Evolutionary conservation across 1,140 invertebrate species (phyloP).

Genomic region (Dreissena rostriformis): DNA sequence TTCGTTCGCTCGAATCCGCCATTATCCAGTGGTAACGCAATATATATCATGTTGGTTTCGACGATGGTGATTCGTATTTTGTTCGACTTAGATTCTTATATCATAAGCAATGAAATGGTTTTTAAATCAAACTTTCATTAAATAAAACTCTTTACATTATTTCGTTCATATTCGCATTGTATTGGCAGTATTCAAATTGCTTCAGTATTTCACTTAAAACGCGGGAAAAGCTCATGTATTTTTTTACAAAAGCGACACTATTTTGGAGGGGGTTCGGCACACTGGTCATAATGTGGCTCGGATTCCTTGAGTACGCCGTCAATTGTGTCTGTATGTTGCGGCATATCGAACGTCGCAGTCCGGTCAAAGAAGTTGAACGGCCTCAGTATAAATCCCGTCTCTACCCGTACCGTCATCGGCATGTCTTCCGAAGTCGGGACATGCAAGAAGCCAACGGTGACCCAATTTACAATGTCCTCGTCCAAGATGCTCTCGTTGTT

Average conservation of each 20-base stretch:
- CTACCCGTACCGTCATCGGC: conserved; percentile 52
- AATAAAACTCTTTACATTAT: too few relatives aligned
- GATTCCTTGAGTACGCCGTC: conserved; percentile 21
- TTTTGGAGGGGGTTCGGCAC: conserved; percentile 21
- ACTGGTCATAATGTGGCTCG: conserved; percentile 35
- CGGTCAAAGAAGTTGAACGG: conserved; percentile 61
- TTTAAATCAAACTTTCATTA: too few relatives aligned
- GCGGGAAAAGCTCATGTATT: too few relatives aligned
- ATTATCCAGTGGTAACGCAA: too few relatives aligned
- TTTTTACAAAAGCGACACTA: neutral
- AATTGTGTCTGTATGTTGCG: conserved; percentile 30
- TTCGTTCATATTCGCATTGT: too few relatives aligned
- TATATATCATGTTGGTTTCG: too few relatives aligned
- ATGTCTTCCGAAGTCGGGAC: conserved; percentile 56
- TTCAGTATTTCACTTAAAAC: too few relatives aligned
- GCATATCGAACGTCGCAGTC: conserved; percentile 54
- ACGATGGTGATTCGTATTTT: too few relatives aligned
- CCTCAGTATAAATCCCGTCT: conserved; percentile 50
- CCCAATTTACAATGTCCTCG: conserved; percentile 55
- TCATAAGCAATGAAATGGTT: too few relatives aligned
- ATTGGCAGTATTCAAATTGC: too few relatives aligned
- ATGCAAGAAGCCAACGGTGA: conserved; percentile 57
- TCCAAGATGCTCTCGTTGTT: conserved; percentile 46
- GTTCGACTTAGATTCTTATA: too few relatives aligned
- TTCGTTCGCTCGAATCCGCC: too few relatives aligned